These are phyloP conservation scores for Hylaeus volcanicus DNA, from an alignment of 1,140 invertebrate genomes.

Conservation along the genomic window DNA sequence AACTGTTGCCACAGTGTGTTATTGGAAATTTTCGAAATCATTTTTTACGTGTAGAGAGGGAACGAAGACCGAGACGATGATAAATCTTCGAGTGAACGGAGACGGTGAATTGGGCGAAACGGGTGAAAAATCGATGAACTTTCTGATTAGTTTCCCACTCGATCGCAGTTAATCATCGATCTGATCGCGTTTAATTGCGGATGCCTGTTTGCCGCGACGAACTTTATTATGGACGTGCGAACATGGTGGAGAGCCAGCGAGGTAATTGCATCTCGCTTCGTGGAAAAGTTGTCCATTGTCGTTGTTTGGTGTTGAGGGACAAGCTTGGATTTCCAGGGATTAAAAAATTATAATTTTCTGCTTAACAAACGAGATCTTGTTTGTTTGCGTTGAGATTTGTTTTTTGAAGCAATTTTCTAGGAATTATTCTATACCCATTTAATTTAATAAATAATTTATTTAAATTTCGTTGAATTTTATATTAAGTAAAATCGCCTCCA, in stretches of 20 bases:
- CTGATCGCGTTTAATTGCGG: conserved; percentile 19
- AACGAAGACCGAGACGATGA: background rate
- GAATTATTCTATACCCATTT: too few relatives aligned
- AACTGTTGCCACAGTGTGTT: background rate
- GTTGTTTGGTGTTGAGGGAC: too few relatives aligned
- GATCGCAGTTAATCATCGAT: conserved; percentile 13
- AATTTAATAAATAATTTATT: too few relatives aligned
- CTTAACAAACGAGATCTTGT: too few relatives aligned
- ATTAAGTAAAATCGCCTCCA: too few relatives aligned
- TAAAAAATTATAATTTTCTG: too few relatives aligned
- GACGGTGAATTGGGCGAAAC: background rate
- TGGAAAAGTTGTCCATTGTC: background rate
- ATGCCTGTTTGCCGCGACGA: conserved; percentile 8
- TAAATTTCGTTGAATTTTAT: too few relatives aligned
- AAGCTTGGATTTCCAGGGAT: too few relatives aligned
- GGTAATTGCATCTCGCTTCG: background rate
- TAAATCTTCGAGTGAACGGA: background rate
- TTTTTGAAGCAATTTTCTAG: too few relatives aligned
- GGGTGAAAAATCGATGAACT: conserved; percentile 29
- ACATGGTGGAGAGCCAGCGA: background rate
- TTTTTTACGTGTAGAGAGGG: background rate
- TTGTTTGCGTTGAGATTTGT: too few relatives aligned
- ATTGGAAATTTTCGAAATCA: conserved; percentile 20
- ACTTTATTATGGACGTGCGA: conserved; percentile 7
- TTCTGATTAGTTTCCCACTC: conserved; percentile 20